A percentile compares a stretch with the other conserved stretches of the same genome.
Evolutionary conservation across 92 coral and sea anemone species (phyloP).

Genomic region (Metridium senile): DNA sequence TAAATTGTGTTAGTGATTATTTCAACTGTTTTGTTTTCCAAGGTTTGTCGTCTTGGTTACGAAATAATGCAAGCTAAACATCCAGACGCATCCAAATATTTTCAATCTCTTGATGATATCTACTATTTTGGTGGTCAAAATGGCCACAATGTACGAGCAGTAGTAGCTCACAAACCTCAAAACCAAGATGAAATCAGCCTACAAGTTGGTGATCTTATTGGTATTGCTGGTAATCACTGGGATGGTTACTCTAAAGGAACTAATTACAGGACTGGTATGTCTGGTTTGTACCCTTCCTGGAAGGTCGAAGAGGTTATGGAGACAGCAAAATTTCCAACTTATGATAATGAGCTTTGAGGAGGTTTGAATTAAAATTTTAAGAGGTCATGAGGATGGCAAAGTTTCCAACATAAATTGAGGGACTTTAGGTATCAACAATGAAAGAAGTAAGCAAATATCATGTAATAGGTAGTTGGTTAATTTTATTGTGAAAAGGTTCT

Average conservation of each 20-base stretch:
- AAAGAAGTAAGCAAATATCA: too few relatives aligned
- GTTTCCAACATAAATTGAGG: too few relatives aligned
- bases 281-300: slow-evolving; percentile 90
- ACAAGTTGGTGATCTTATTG: slow-evolving; percentile 69
- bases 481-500: too few relatives aligned
- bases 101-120: slow-evolving; percentile 94
- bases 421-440: too few relatives aligned
- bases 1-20: too few relatives aligned
- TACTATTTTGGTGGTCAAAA: slow-evolving; percentile 98
- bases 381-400: too few relatives aligned
- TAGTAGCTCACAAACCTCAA: slow-evolving; percentile 76
- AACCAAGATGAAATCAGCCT: slow-evolving; percentile 63
- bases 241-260: slow-evolving; percentile 92
- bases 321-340: slow-evolving; percentile 79
- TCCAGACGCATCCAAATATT: slow-evolving; percentile 85
- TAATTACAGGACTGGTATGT: slow-evolving; percentile 52
- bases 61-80: slow-evolving; percentile 91
- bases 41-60: slow-evolving; percentile 96
- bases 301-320: slow-evolving; percentile 91
- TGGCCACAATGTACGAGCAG: slow-evolving; percentile 80
- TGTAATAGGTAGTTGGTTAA: too few relatives aligned
- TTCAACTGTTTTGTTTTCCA: background rate
- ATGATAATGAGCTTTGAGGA: too few relatives aligned
- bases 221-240: slow-evolving; percentile 99
- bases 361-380: too few relatives aligned